Percentiles rank a stretch among this genome's conserved stretches.
Evolutionary conservation across 2,113 vertebrate genomes (phyloP).

Genomic region (Recurvirostra avosetta): DNA sequence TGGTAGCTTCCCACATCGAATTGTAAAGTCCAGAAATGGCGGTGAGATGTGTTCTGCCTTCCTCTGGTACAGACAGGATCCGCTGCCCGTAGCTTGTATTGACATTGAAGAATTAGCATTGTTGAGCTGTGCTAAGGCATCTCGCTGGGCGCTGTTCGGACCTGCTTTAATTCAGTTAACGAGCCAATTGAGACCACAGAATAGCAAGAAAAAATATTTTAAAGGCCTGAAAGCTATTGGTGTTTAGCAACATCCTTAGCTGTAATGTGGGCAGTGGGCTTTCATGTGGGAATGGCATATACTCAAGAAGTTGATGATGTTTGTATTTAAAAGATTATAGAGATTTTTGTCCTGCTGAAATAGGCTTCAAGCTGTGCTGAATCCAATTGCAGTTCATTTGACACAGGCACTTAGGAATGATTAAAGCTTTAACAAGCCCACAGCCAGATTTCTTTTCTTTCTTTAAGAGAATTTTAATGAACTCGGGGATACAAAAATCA

Average conservation of each 20-base stretch:
- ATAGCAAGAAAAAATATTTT: not conserved
- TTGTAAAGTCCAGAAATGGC: not conserved
- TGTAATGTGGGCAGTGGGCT: not conserved
- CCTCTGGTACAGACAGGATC: not conserved
- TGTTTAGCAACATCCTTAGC: not conserved
- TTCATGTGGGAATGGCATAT: not conserved
- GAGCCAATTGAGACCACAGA: not conserved
- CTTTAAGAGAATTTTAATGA: not conserved
- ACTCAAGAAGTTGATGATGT: not conserved
- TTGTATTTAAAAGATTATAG: not conserved
- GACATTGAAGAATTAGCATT: rapidly evolving
- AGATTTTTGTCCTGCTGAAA: not conserved
- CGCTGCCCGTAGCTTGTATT: not conserved
- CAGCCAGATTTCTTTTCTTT: not conserved
- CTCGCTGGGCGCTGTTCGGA: not conserved
- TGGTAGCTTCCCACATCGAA: not conserved
- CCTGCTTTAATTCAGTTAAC: not conserved
- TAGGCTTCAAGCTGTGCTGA: not conserved
- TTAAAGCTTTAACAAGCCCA: not conserved
- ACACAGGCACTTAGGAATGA: not conserved
- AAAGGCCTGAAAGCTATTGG: not conserved
- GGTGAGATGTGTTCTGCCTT: not conserved
- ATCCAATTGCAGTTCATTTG: not conserved
- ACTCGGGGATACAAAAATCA: not conserved
- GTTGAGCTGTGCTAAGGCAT: not conserved